These are phyloP conservation scores for Tetramorium simillimum DNA, from an alignment of 1,140 invertebrate species.

Conservation along the genomic window DNA sequence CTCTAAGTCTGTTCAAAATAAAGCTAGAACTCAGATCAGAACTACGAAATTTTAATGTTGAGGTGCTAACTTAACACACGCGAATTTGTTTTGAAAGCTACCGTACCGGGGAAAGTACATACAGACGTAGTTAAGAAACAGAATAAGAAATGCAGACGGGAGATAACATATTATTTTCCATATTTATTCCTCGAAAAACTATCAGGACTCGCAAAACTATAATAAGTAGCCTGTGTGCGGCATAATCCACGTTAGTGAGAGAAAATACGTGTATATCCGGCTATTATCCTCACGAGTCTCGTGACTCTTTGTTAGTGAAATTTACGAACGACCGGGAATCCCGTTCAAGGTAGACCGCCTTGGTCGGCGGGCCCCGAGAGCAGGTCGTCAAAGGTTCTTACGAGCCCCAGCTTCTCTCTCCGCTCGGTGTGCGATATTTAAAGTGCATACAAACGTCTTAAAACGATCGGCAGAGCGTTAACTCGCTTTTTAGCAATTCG, in stretches of 20 bases:
- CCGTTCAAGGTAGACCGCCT: slow-evolving; percentile 71
- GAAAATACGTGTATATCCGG: slow-evolving; percentile 69
- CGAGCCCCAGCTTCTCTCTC: slow-evolving; percentile 54
- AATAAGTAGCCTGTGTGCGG: slow-evolving; percentile 19
- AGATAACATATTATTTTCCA: neutral
- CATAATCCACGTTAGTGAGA: slow-evolving; percentile 56
- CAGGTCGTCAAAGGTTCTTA: slow-evolving; percentile 54
- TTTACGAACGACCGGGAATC: slow-evolving; percentile 69
- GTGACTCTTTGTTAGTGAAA: slow-evolving; percentile 72
- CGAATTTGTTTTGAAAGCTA: neutral
- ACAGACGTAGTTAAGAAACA: neutral
- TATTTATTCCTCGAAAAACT: slow-evolving; percentile 25
- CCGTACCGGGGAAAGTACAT: neutral
- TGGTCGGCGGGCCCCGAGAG: slow-evolving; percentile 36
- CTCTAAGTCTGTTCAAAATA: too few species aligned
- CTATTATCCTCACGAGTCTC: slow-evolving; percentile 61
- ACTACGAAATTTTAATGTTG: too few species aligned
- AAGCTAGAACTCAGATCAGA: too few species aligned
- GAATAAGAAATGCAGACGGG: neutral
- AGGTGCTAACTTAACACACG: too few species aligned
- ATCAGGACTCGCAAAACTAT: neutral
- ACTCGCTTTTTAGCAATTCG: slow-evolving; percentile 35
- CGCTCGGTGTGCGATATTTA: slow-evolving; percentile 17
- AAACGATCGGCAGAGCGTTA: slow-evolving; percentile 22
- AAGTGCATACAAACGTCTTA: slow-evolving; percentile 2